Percentiles rank a stretch among this genome's conserved stretches.
Evolutionary conservation across 2,888 invertebrate species (phyloP).

Genomic region (Augochlorella aurata): DNA sequence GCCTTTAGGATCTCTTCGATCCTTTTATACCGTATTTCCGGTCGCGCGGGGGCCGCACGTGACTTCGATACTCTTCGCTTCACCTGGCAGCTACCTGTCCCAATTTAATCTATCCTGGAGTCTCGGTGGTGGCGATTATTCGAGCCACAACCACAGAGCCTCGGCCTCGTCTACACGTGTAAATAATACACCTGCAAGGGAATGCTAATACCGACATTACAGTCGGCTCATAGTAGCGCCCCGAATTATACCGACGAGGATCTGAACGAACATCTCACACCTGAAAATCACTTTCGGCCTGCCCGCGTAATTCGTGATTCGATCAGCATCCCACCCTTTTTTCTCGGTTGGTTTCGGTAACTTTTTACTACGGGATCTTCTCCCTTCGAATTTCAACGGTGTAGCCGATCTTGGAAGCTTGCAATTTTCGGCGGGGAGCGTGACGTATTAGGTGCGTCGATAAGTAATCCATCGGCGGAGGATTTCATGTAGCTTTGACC

Average conservation of each 20-base stretch:
- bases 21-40: constrained; percentile 76
- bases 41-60: constrained; percentile 74
- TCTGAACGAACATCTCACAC: constrained; percentile 55
- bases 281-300: constrained; percentile 55
- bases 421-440: constrained; percentile 6
- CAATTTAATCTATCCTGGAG: constrained; percentile 76
- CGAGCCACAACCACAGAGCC: constrained; percentile 69
- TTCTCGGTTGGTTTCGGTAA: constrained; percentile 1
- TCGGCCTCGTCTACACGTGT: constrained; percentile 72
- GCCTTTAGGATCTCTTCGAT: constrained; percentile 28
- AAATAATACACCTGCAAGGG: constrained; percentile 74
- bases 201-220: constrained; percentile 68
- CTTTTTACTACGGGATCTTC: constrained; percentile 22
- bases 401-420: background rate
- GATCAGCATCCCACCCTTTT: constrained; percentile 48
- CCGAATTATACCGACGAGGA: constrained; percentile 39
- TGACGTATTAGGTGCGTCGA: background rate
- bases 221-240: constrained; percentile 35
- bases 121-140: constrained; percentile 62
- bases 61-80: constrained; percentile 76
- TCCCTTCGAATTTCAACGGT: background rate
- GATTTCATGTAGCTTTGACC: background rate
- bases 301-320: constrained; percentile 59
- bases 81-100: constrained; percentile 77
- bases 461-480: background rate